These are phyloP conservation scores for Zaprionus ghesquierei DNA, from an alignment of 1,140 invertebrate species.

Conservation along the genomic window DNA sequence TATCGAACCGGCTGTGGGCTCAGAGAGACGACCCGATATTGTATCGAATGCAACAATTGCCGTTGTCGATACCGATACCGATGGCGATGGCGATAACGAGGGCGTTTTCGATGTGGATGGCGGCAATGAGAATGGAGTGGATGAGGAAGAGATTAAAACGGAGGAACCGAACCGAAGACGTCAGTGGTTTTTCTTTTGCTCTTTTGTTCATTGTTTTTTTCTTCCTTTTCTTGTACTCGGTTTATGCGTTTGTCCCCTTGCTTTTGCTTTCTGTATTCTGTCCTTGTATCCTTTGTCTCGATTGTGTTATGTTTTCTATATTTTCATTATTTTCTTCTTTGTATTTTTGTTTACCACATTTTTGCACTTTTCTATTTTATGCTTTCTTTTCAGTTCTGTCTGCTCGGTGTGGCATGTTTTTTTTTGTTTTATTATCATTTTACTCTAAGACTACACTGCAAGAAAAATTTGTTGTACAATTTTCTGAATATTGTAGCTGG, in stretches of 20 bases:
- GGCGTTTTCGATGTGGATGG: slow-evolving; percentile 27
- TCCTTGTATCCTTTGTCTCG: neutral
- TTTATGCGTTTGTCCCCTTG: slow-evolving; percentile 6
- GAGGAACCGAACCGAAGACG: slow-evolving; percentile 46
- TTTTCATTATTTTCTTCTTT: slow-evolving; percentile 4
- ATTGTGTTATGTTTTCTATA: neutral
- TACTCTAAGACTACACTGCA: neutral
- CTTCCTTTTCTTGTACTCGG: slow-evolving; percentile 5
- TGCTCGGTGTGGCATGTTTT: slow-evolving; percentile 2
- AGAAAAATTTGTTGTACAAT: neutral
- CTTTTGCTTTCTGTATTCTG: slow-evolving; percentile 14
- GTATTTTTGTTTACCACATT: neutral
- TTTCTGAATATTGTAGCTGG: neutral
- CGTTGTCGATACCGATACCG: slow-evolving; percentile 3
- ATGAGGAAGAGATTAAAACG: slow-evolving; percentile 30
- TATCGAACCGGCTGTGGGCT: no score
- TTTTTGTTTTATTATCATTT: slow-evolving; percentile 11
- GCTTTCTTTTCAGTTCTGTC: neutral
- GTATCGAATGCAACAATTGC: no score
- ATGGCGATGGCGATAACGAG: neutral
- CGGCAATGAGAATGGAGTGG: slow-evolving; percentile 32
- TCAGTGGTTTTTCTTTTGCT: slow-evolving; percentile 58
- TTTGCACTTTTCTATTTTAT: slow-evolving; percentile 9
- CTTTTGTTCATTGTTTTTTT: slow-evolving; percentile 21
- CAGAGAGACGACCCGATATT: no score